Percentiles rank a stretch among this genome's conserved stretches.
Conservation (phyloP, 2,888 invertebrate species). For the Ectemnius cavifrons region DNA sequence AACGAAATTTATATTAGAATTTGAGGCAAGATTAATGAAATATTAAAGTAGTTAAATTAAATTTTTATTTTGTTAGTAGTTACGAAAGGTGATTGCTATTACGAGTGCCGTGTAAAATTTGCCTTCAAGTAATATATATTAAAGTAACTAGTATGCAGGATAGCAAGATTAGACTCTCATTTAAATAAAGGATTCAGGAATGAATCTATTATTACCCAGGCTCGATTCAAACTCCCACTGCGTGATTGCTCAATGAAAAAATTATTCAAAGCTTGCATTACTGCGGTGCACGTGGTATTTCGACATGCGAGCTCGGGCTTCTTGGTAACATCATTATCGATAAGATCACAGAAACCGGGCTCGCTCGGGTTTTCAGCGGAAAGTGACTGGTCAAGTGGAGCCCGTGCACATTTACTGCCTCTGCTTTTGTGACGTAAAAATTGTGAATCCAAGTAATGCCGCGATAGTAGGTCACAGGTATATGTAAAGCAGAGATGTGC, state of each 20-base stretch:
- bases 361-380: conserved; percentile 44
- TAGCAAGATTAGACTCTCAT: too few relatives aligned
- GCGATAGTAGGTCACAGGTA: neutral
- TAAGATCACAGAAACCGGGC: conserved; percentile 46
- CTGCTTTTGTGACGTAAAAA: conserved; percentile 29
- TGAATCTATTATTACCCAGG: neutral
- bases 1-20: too few relatives aligned
- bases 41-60: too few relatives aligned
- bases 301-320: conserved; percentile 38
- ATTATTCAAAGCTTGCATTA: conserved; percentile 26
- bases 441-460: conserved; percentile 17
- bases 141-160: too few relatives aligned
- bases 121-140: too few relatives aligned
- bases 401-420: conserved; percentile 18
- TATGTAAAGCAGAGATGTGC: conserved; percentile 3
- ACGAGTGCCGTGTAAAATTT: too few relatives aligned
- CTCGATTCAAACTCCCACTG: neutral
- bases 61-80: too few relatives aligned
- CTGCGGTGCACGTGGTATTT: conserved; percentile 23
- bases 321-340: conserved; percentile 47
- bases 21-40: too few relatives aligned
- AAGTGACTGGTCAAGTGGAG: conserved; percentile 37
- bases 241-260: conserved; percentile 31
- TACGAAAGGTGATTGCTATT: too few relatives aligned
- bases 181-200: neutral